These are phyloP conservation scores for Triops cancriformis DNA, from an alignment of 1,140 invertebrate genomes.

Conservation along the genomic window DNA sequence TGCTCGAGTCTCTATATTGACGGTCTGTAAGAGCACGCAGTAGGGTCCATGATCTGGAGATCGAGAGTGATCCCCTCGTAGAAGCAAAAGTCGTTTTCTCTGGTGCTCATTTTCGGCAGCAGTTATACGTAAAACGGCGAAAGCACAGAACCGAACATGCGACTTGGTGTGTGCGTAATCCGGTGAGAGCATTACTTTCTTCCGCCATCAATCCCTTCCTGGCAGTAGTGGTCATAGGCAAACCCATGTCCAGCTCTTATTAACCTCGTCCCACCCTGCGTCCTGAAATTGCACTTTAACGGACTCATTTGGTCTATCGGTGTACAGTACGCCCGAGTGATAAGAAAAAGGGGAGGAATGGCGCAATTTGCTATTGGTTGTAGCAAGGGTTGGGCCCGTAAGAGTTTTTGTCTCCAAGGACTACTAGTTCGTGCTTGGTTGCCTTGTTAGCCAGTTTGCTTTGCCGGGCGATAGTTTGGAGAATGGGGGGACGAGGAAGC, in stretches of 20 bases:
- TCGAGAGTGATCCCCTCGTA: background rate
- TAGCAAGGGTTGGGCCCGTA: background rate
- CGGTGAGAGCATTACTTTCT: background rate
- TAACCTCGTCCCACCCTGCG: background rate
- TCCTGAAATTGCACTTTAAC: background rate
- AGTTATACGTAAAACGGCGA: background rate
- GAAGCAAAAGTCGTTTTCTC: background rate
- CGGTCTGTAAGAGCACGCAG: background rate
- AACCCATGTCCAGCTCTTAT: background rate
- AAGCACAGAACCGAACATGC: background rate
- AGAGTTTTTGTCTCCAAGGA: slow-evolving; percentile 3
- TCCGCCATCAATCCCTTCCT: background rate
- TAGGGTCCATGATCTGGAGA: background rate
- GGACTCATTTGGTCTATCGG: background rate
- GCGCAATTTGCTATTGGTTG: no score
- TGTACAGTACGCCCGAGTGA: background rate
- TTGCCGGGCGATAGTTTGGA: background rate
- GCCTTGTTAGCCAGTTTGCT: background rate
- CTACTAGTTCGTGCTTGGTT: background rate
- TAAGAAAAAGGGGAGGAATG: background rate
- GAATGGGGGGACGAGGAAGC: background rate
- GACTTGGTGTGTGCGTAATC: background rate
- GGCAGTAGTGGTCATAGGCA: background rate
- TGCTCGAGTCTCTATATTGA: background rate
- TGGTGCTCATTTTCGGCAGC: background rate